phyloP scores from a whole-genome alignment of 2,888 invertebrate genomes.

The Trichopria drosophilae region DNA sequence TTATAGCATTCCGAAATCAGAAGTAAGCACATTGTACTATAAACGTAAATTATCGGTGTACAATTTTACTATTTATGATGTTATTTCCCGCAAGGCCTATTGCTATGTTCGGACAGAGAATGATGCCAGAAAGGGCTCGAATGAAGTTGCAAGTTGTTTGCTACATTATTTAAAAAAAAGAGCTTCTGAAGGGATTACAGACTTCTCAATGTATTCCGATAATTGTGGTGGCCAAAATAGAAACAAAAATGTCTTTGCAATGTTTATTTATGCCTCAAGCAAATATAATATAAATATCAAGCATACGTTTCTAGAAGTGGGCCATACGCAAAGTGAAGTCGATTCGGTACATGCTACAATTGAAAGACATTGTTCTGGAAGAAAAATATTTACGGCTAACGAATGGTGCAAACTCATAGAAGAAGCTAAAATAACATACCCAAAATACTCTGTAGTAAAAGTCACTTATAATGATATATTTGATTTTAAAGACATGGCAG shows the following conservation, averaged over 20 bases:
- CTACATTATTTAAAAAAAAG: constrained; percentile 10
- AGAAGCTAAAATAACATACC: too few relatives aligned
- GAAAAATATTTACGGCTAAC: too few relatives aligned
- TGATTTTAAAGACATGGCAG: too few relatives aligned
- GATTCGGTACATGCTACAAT: constrained; percentile 39
- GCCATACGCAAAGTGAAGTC: constrained; percentile 42
- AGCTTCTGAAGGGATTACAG: constrained; percentile 25
- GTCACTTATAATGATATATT: too few relatives aligned
- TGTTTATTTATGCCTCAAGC: constrained; percentile 33
- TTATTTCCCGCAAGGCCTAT: constrained; percentile 25
- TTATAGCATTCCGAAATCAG: constrained; percentile 11
- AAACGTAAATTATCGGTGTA: constrained; percentile 33
- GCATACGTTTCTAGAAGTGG: constrained; percentile 37
- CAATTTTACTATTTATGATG: constrained; percentile 37
- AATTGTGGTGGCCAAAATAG: constrained; percentile 41
- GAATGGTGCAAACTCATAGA: too few relatives aligned
- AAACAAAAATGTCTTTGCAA: constrained; percentile 37
- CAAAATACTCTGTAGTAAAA: too few relatives aligned
- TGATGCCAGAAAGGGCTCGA: constrained; percentile 37
- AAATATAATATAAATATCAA: constrained; percentile 35
- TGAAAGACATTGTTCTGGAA: too few relatives aligned
- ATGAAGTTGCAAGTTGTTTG: constrained; percentile 36
- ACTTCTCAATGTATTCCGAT: constrained; percentile 41
- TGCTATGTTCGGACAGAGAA: constrained; percentile 41
- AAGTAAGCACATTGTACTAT: constrained; percentile 27